A percentile compares a stretch with the other conserved stretches of the same genome.
These are phyloP conservation scores for Murina feae DNA, from an alignment of 2,113 vertebrate species.

Conservation along the genomic window DNA sequence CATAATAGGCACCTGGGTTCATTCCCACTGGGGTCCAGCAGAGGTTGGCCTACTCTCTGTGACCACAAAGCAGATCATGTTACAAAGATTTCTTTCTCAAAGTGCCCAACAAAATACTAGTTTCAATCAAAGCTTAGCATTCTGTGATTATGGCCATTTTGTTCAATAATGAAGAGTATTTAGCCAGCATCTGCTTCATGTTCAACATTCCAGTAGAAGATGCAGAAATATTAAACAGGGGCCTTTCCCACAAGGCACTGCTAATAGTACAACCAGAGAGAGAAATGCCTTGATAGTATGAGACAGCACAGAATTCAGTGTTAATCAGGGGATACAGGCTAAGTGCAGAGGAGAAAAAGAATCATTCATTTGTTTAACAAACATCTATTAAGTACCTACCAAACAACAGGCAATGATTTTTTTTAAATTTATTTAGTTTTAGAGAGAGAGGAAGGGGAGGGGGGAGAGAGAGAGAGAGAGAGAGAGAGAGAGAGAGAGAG, in stretches of 20 bases:
- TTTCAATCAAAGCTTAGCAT: background rate
- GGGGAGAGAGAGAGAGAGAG: no score
- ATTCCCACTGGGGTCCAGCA: background rate
- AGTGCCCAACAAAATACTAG: background rate
- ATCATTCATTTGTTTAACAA: background rate
- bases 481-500: no score
- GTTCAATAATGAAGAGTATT: background rate
- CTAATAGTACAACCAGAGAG: background rate
- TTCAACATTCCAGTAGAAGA: background rate
- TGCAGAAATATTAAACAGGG: background rate
- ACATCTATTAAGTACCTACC: background rate
- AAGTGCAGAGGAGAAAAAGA: background rate
- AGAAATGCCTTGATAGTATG: background rate
- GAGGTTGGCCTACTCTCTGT: background rate
- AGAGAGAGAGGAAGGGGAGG: no score
- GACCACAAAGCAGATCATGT: background rate
- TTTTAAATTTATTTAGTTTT: no score
- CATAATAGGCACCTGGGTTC: background rate
- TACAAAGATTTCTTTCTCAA: background rate
- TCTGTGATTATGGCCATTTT: background rate
- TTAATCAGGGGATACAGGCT: background rate
- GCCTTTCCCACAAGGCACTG: background rate
- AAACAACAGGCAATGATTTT: background rate
- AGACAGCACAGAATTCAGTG: background rate
- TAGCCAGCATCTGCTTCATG: background rate